A percentile compares a stretch with the other conserved stretches of the same genome.
Conservation (phyloP, 2,888 invertebrate species). For the Idaea dimidiata region DNA sequence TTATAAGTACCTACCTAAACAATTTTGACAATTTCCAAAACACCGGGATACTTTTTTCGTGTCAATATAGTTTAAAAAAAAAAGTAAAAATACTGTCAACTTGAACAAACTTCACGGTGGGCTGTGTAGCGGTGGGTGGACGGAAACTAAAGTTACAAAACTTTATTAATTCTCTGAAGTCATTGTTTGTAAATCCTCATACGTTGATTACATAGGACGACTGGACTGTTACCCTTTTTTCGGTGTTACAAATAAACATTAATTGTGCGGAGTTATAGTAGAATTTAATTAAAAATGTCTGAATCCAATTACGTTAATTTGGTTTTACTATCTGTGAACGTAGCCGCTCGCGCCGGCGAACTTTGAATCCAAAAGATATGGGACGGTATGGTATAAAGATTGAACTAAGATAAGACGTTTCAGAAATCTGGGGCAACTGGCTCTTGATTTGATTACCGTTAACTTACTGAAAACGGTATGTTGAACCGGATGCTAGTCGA, state of each 20-base stretch:
- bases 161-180: no score
- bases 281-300: slow-evolving; percentile 2
- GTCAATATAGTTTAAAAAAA: no score
- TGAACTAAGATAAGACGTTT: slow-evolving; percentile 4
- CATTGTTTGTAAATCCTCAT: no score
- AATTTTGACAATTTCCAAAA: no score
- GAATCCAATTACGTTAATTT: background rate
- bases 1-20: no score
- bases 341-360: background rate
- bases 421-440: background rate
- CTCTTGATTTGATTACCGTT: background rate
- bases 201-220: no score
- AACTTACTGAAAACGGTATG: background rate
- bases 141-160: no score
- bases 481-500: no score
- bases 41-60: no score
- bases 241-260: background rate
- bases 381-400: background rate
- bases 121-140: no score
- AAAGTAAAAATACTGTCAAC: no score
- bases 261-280: background rate
- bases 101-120: no score
- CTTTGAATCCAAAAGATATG: background rate
- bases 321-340: background rate
- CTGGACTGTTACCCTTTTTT: background rate